Evolutionary conservation across 1,140 invertebrate species (phyloP).

Genomic region (Drosophila nannoptera): DNA sequence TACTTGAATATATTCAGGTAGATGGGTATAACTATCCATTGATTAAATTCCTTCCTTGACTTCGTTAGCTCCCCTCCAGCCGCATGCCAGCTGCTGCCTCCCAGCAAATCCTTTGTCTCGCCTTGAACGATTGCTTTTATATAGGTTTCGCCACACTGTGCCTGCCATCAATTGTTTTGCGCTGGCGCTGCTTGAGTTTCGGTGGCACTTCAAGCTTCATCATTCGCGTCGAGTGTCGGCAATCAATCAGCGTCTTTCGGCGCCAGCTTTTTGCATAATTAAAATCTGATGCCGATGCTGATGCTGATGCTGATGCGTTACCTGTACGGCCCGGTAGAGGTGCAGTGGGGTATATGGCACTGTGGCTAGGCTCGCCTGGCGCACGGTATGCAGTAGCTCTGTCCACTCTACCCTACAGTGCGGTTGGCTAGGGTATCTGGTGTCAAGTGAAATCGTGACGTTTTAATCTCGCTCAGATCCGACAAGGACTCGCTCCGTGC

Average conservation of each 20-base stretch:
- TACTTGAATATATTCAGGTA: too few relatives aligned
- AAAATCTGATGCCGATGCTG: too few relatives aligned
- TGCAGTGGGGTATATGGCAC: background rate
- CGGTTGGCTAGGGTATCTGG: too few relatives aligned
- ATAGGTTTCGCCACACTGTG: background rate
- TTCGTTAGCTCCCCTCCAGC: too few relatives aligned
- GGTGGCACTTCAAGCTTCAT: conserved; percentile 17
- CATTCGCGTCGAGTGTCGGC: conserved; percentile 42
- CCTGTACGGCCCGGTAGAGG: conserved; percentile 4
- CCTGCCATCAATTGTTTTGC: conserved; percentile 19
- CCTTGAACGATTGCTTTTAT: conserved; percentile 4
- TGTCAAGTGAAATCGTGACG: background rate
- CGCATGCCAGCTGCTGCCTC: background rate
- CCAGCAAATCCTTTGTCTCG: background rate
- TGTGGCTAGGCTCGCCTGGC: too few relatives aligned
- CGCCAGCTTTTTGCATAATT: conserved; percentile 70
- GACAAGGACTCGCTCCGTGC: background rate
- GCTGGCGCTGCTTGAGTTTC: conserved; percentile 5
- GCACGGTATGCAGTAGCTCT: too few relatives aligned
- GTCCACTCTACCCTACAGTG: too few relatives aligned
- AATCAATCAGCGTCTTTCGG: conserved; percentile 63
- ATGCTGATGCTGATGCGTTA: conserved; percentile 73
- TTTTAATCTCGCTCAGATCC: conserved; percentile 9
- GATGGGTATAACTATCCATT: too few relatives aligned
- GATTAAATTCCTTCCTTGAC: too few relatives aligned